Base-by-base conservation (phyloP, 2,797 vertebrate genomes). In the Selene dorsalis region DNA sequence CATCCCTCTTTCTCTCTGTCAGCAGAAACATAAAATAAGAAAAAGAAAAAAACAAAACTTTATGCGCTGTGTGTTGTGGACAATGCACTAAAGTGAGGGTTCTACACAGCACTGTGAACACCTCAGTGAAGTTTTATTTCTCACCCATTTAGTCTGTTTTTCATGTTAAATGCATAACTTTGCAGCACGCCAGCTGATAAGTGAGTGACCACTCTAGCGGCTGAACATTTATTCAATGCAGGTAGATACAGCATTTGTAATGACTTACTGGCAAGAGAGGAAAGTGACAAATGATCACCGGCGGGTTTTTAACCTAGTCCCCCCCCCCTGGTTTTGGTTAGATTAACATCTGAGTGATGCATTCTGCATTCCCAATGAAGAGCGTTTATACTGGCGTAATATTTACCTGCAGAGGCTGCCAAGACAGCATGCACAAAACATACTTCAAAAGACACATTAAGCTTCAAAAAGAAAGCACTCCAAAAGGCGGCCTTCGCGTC, bases 11-110 rank as follows among this genome's bases (percentile, higher is more conserved):
- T 84, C 43, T 79, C 64, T 72, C 63, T n/a, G 83, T 93, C 91
- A 91, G 89, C 90, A 90, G 50, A 86, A 92, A 87, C n/a, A 74
- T 62, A 58, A 82, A 86, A 84, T 63, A 60, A 71, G 43, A 35
- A 55, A 56, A 75, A 83, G 73, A 35, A 35, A 35, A 8, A 35
- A 35, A 35, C 50, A 56, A 75, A 82, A 75, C 65, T 62, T 26
- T 68, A 22, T 58, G 71, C 69, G 58, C 6, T 28, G 30, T 80
- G 38, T 55, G 24, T 43, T 52, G 28, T 22, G 47, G 55, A 83
- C 48, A 58, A 72, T 5, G 12, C 63, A 57, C 18, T 56, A 3
- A 57, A 74, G 17, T 35, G 53, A 67, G 32, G 65, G 32, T 17
- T 75, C 9, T 1, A 41, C 26, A 62, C 12, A 3, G 8, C 20